Evolutionary conservation across 2,797 vertebrate species (phyloP), one percentile per base, ranked within the genome.

Genomic region (Pseudomugil gertrudae): DNA sequence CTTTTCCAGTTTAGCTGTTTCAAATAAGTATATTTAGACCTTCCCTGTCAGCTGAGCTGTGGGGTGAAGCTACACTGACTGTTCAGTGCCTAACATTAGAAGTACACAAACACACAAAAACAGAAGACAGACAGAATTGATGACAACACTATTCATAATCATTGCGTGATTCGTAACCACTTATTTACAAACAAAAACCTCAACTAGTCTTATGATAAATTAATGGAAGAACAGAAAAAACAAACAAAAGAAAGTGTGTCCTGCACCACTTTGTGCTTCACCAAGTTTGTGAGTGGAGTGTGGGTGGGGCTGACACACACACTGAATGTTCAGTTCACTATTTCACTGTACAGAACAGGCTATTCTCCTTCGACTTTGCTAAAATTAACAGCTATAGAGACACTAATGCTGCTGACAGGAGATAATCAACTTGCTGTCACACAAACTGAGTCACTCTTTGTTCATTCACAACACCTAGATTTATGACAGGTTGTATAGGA

Each of bases 1-100:
- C 66, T 79, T 90, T 89, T 86, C 86, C 90, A 88, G 81, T 87
- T 87, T 77, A 69, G 80, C 62, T 8, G 52, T 80, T 83, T 82
- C 50, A 79, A 52, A 80, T 62, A 45, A 86, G 83, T 90, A 85
- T 87, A 87, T 87, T 91, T 87, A 90, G 83, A 80, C 24, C 48
- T 57, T 61, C 15, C 21, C 63, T 70, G 81, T 90, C 84, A 90
- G 85, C 81, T 87, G 80, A 87, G 84, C 67, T 56, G 57, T 78
- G 68, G 38, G 71, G 43, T 75, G 72, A 74, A 65, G 57, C 63
- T 61, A 57, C 70, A 65, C 33, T 3, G 55, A 52, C 50, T 52
- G 36, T 38, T 71, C 40, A 19, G 52, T 69, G 13, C 51, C 32
- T 32, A 21, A 21, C 15, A 45, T n/a, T 33, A 17, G 2, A 30